Percentiles rank a stretch among this genome's conserved stretches.
Conservation (phyloP, 2,797 vertebrate species). For the Channallabes apus region DNA sequence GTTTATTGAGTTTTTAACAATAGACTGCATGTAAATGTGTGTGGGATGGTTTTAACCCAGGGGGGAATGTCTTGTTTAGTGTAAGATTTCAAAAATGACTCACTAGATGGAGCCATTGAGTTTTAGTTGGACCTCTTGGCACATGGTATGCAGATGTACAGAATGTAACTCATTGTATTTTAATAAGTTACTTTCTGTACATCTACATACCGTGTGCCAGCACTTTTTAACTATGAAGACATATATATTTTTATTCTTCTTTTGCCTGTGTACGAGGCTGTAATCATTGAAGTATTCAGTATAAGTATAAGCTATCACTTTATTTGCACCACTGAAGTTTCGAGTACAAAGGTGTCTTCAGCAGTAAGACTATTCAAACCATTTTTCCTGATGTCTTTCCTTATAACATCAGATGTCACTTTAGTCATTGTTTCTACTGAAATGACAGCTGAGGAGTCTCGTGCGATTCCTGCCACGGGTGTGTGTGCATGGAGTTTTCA, state of each 20-base stretch:
- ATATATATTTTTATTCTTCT: neutral
- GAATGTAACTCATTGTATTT: neutral
- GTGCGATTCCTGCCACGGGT: neutral
- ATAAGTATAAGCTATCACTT: neutral
- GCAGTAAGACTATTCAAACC: neutral
- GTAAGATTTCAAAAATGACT: neutral
- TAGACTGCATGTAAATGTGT: neutral
- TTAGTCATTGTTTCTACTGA: neutral
- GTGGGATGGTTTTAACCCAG: neutral
- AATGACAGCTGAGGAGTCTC: neutral
- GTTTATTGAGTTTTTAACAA: neutral
- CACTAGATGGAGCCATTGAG: conserved; percentile 8
- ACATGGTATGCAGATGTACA: neutral
- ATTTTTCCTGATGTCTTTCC: neutral
- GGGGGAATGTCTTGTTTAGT: neutral
- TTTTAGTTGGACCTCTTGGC: neutral
- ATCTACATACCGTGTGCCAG: too few species aligned
- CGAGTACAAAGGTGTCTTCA: neutral
- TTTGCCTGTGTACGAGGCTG: neutral
- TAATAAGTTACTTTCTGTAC: neutral
- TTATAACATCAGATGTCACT: neutral
- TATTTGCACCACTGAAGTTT: neutral
- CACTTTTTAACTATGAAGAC: neutral
- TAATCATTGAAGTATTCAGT: neutral
- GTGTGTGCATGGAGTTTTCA: too few species aligned